Evolutionary conservation across 1,140 invertebrate species (phyloP).

Genomic region (Anadara kagoshimensis): DNA sequence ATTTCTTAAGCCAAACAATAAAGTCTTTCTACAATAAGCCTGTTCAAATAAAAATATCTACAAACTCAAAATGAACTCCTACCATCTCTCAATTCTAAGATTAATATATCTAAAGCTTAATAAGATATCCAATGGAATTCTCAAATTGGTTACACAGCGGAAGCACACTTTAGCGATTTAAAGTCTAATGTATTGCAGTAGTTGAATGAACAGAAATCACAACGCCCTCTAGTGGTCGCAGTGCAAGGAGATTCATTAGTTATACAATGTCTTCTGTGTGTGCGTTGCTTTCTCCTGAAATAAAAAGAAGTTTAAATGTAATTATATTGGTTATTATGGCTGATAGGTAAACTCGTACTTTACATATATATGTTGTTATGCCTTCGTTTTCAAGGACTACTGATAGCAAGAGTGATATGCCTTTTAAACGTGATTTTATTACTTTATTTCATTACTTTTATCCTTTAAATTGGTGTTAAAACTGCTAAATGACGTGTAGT

Average conservation of each 20-base stretch:
- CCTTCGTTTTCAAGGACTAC: neutral
- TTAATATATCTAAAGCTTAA: no score
- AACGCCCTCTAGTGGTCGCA: no score
- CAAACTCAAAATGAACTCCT: no score
- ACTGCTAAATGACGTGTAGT: neutral
- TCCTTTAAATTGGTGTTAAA: neutral
- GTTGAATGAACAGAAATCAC: no score
- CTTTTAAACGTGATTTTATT: neutral
- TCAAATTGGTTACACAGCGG: no score
- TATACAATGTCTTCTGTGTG: constrained; percentile 64
- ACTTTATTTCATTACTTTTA: neutral
- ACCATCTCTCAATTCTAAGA: no score
- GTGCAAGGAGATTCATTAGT: constrained; percentile 32
- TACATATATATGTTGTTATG: neutral
- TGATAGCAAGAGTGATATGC: neutral
- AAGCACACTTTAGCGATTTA: no score
- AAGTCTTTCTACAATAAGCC: no score
- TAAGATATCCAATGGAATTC: no score
- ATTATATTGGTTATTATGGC: neutral
- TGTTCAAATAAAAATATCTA: no score
- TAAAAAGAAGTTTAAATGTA: constrained; percentile 20
- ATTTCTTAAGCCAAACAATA: no score
- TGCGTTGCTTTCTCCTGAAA: constrained; percentile 68
- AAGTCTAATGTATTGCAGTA: no score
- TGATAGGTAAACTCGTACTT: neutral